Percentiles rank a stretch among this genome's conserved stretches.
Conservation (phyloP, 2,797 vertebrate species). For the Denticeps clupeoides region DNA sequence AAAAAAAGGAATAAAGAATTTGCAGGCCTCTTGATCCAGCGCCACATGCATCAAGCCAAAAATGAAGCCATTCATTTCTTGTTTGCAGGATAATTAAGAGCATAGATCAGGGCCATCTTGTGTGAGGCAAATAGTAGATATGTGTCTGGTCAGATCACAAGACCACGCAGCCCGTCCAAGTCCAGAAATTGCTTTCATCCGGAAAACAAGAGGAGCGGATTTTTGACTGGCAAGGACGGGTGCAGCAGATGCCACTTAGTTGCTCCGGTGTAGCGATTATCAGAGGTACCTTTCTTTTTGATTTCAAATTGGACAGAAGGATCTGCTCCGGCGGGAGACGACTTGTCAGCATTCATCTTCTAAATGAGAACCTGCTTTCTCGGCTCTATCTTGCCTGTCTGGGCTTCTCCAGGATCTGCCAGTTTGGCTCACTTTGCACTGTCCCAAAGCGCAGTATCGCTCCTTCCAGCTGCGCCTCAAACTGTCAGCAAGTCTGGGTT, state of each 20-base stretch:
- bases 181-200: constrained; percentile 44
- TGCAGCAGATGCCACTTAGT: constrained; percentile 20
- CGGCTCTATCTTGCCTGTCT: constrained; percentile 37
- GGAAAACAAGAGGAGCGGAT: constrained; percentile 12
- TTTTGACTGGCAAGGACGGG: constrained; percentile 9
- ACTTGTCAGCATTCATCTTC: constrained; percentile 43
- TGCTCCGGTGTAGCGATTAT: constrained; percentile 37
- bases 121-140: constrained; percentile 1
- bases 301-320: constrained; percentile 37
- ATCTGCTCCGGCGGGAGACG: constrained; percentile 32
- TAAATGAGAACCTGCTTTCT: constrained; percentile 39
- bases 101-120: background rate
- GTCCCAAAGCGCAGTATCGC: constrained; percentile 18
- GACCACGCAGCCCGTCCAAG: constrained; percentile 17
- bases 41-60: too few relatives aligned
- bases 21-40: too few relatives aligned
- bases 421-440: constrained; percentile 24
- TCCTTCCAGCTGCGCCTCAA: constrained; percentile 20
- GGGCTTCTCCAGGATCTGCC: constrained; percentile 30
- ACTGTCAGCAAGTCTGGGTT: too few relatives aligned
- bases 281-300: constrained; percentile 32
- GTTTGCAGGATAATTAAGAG: too few relatives aligned
- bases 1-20: too few relatives aligned
- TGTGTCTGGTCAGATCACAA: constrained; percentile 2
- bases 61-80: too few relatives aligned